These are phyloP conservation scores for Siphlonurus alternatus DNA, from an alignment of 2,888 invertebrate species.

Conservation along the genomic window DNA sequence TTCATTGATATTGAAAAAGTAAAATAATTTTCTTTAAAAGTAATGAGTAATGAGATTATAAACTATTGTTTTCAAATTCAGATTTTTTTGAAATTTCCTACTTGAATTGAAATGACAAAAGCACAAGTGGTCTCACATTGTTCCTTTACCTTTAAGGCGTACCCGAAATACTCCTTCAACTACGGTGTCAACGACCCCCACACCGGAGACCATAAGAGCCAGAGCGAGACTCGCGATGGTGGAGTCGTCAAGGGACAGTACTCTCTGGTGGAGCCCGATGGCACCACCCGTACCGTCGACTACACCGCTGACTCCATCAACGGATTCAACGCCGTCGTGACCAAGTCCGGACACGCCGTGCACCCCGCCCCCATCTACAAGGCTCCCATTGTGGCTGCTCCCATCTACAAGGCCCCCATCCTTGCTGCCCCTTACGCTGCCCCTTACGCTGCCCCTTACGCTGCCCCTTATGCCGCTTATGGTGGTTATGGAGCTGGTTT, in stretches of 20 bases:
- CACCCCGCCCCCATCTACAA: slow-evolving; percentile 5
- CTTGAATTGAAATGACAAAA: too few species aligned
- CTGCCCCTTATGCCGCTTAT: neutral
- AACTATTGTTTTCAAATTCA: too few species aligned
- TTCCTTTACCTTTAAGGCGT: slow-evolving; percentile 10
- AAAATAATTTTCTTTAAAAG: too few species aligned
- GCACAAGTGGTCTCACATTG: too few species aligned
- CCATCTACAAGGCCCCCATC: neutral
- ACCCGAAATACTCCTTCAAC: slow-evolving; percentile 11
- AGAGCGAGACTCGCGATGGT: slow-evolving; percentile 11
- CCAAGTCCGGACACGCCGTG: slow-evolving; percentile 6
- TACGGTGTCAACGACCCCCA: slow-evolving; percentile 13
- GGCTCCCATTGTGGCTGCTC: neutral
- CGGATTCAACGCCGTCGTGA: slow-evolving; percentile 9
- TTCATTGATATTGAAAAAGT: too few species aligned
- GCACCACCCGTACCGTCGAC: slow-evolving; percentile 8
- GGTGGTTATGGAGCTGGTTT: too few species aligned
- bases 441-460: neutral
- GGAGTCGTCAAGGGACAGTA: slow-evolving; percentile 12
- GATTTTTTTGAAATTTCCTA: too few species aligned
- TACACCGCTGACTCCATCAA: slow-evolving; percentile 9
- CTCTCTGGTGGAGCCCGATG: slow-evolving; percentile 8
- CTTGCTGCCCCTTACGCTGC: neutral
- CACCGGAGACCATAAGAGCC: slow-evolving; percentile 12
- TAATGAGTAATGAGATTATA: too few species aligned